Base-by-base conservation (phyloP, 2,113 vertebrate genomes). In the Sterrhoptilus dennistouni region DNA sequence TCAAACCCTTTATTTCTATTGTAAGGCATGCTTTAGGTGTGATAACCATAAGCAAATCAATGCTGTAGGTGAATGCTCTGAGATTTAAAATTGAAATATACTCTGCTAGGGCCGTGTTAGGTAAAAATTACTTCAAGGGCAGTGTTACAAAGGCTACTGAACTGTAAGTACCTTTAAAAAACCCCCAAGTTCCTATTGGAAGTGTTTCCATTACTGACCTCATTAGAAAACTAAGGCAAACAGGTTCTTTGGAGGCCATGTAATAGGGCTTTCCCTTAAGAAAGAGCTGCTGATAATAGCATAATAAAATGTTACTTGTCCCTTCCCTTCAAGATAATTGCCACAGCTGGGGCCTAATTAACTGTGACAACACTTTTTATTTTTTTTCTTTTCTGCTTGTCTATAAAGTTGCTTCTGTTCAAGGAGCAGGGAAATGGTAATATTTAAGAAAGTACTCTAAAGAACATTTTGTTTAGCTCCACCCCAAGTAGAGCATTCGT, bases 401-500 rank as follows among this genome's bases (percentile, higher is more conserved):
- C 54, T 44, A 36, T 87, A 44, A 86, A 91, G 5, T 66, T 86
- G 33, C 25, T 88, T 69, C 53, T 83, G 20, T 87, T 11, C n/a
- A 61, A 76, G 74, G 53, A 79, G 45, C 31, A 35, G 64, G 42
- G 29, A 90, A 83, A 40, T 59, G 35, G 52, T 78, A 83, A 45
- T 38, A 70, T 66, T 64, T 54, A 25, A 83, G 50, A 83, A 76
- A 54, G 78, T 54, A 17, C 36, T 68, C 22, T 31, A 22, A 31
- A 84, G 79, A 89, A 64, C 47, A 18, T 79, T 72, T 72, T 2
- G 6, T 76, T 82, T 83, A 65, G 82, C 87, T 87, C 95, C 82
- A 85, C 94, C 95, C 90, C 0, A 83, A 93, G 38, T 2, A 44
- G 71, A 77, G 75, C 68, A 60, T 83, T 94, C 11, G 8, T 83